Percentiles rank a stretch among this genome's conserved stretches.
phyloP scores from a whole-genome alignment of 2,113 vertebrate species.

The Pachycephala philippinensis region DNA sequence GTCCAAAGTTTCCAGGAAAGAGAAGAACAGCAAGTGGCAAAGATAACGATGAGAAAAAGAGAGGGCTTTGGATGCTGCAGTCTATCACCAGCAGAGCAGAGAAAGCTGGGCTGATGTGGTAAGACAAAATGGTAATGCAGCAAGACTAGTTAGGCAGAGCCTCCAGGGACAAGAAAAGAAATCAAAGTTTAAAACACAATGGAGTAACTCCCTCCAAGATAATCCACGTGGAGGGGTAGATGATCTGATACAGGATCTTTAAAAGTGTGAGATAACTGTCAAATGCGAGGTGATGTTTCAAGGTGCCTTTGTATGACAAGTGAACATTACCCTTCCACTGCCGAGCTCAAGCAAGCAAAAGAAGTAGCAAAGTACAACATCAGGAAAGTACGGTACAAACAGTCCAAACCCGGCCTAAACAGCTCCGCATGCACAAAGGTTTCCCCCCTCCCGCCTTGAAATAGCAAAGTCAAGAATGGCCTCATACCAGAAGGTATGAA shows the following conservation, averaged over 20 bases:
- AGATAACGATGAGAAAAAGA: conserved; percentile 2
- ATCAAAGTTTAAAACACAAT: neutral
- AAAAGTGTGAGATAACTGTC: neutral
- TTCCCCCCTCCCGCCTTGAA: neutral
- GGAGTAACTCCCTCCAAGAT: neutral
- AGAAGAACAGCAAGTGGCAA: conserved; percentile 5
- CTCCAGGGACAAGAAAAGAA: neutral
- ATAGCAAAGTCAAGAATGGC: conserved; percentile 7
- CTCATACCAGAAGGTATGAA: conserved; percentile 18
- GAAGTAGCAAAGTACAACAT: neutral
- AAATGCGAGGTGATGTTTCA: neutral
- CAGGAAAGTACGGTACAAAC: neutral
- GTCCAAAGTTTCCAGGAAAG: conserved; percentile 7
- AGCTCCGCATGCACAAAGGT: neutral
- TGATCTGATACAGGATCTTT: neutral
- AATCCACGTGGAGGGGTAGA: neutral
- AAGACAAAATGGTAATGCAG: neutral
- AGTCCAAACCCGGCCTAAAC: neutral
- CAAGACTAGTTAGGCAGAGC: neutral
- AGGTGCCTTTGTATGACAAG: neutral
- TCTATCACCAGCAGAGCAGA: neutral
- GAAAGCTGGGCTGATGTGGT: neutral
- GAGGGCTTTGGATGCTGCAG: neutral
- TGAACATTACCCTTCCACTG: neutral
- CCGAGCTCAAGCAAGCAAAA: neutral